Conservation (phyloP, 2,797 vertebrate species). For the Muscicapa striata region DNA sequence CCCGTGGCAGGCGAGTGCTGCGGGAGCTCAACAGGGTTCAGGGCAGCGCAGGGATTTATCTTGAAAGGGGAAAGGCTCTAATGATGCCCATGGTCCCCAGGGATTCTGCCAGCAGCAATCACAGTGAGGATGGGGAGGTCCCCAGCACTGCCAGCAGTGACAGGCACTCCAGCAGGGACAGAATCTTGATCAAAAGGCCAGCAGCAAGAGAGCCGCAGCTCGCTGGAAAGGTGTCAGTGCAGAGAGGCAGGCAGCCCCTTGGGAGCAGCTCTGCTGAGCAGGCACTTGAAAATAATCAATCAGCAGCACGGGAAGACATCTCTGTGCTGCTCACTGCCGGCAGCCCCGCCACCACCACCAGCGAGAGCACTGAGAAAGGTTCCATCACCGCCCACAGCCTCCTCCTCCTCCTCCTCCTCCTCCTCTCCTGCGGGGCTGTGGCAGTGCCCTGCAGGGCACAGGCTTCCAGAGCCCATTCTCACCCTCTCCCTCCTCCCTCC, state of each 20-base stretch:
- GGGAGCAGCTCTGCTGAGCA: slow-evolving; percentile 19
- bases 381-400: not conserved
- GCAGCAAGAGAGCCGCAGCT: not conserved
- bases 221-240: not conserved
- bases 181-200: slow-evolving; percentile 58
- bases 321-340: not conserved
- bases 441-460: not conserved
- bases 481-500: not conserved
- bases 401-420: too few relatives aligned
- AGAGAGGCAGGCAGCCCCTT: slow-evolving; percentile 18
- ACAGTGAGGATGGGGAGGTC: not conserved
- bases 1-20: accelerated
- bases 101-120: not conserved
- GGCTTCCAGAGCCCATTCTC: not conserved
- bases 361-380: not conserved
- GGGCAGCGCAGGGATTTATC: accelerated
- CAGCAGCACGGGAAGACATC: slow-evolving; percentile 12
- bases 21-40: not conserved
- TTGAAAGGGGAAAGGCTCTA: not conserved
- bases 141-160: slow-evolving; percentile 14
- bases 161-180: not conserved
- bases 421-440: not conserved
- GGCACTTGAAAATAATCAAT: slow-evolving; percentile 63
- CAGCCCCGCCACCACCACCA: accelerated
- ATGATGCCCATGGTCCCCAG: not conserved